Percentiles rank a stretch among this genome's conserved stretches.
Evolutionary conservation across 2,113 vertebrate species (phyloP).

Genomic region (cat (Felis catus)): DNA sequence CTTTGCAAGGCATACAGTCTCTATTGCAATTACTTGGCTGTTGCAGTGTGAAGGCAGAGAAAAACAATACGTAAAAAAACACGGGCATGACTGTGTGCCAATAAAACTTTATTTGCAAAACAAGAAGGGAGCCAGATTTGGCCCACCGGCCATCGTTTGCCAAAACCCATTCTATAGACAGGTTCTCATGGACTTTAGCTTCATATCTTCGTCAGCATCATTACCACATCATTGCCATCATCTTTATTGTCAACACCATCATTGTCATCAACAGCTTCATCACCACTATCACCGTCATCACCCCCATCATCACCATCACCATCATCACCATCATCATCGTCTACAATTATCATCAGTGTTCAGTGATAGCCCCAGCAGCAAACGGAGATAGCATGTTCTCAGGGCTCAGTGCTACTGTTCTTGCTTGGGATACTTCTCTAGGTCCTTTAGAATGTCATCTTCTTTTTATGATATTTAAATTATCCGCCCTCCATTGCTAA

Average conservation of each 20-base stretch:
- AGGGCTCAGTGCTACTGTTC: neutral
- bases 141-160: too few species aligned
- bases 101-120: neutral
- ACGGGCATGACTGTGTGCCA: neutral
- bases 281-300: neutral
- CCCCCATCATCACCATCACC: neutral
- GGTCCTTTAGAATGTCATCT: neutral
- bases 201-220: neutral
- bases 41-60: neutral
- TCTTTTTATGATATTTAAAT: neutral
- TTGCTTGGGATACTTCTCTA: neutral
- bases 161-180: neutral
- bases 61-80: neutral
- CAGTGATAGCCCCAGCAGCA: rapidly evolving
- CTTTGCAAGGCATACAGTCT: rapidly evolving
- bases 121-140: neutral
- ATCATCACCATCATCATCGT: neutral
- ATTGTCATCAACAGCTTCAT: rapidly evolving
- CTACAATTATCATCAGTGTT: neutral
- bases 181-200: neutral
- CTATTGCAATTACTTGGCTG: too few species aligned
- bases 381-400: rapidly evolving
- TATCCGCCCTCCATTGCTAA: neutral
- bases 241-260: neutral
- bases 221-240: neutral